These are phyloP conservation scores for Listronotus oregonensis DNA, from an alignment of 1,140 invertebrate genomes.

Conservation along the genomic window DNA sequence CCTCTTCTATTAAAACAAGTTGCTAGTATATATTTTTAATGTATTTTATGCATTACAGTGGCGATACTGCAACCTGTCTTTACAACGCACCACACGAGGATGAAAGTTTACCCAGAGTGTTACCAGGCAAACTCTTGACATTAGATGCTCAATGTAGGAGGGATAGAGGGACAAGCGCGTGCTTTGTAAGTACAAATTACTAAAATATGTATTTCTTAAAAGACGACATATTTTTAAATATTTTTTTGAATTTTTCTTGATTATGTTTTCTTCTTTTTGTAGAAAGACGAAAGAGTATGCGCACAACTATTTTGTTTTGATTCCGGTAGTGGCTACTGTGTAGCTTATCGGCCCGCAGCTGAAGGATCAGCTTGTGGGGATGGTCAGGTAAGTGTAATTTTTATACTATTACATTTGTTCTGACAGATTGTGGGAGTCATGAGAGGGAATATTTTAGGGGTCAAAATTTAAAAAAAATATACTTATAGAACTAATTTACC, in stretches of 20 bases:
- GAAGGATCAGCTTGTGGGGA: conserved; percentile 93
- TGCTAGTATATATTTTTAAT: too few relatives aligned
- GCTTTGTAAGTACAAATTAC: conserved; percentile 69
- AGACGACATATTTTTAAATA: neutral
- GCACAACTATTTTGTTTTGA: conserved; percentile 96
- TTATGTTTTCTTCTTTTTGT: conserved; percentile 24
- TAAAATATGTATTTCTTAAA: too few relatives aligned
- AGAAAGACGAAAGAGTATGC: conserved; percentile 92
- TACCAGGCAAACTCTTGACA: conserved; percentile 87
- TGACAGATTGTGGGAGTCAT: too few relatives aligned
- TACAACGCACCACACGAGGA: conserved; percentile 94
- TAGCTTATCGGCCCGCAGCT: conserved; percentile 91
- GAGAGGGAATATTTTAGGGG: too few relatives aligned
- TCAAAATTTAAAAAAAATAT: too few relatives aligned
- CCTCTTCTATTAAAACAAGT: too few relatives aligned
- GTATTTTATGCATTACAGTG: conserved; percentile 67
- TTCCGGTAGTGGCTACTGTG: conserved; percentile 91
- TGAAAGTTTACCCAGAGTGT: conserved; percentile 82
- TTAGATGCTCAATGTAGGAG: conserved; percentile 91
- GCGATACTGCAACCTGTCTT: conserved; percentile 90
- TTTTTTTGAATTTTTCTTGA: neutral
- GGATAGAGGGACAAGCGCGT: conserved; percentile 90
- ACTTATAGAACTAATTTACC: too few relatives aligned
- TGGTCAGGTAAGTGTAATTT: conserved; percentile 73
- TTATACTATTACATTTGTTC: too few relatives aligned